phyloP scores from a whole-genome alignment of 2,888 invertebrate genomes.

The Lasioglossum leucozonium region DNA sequence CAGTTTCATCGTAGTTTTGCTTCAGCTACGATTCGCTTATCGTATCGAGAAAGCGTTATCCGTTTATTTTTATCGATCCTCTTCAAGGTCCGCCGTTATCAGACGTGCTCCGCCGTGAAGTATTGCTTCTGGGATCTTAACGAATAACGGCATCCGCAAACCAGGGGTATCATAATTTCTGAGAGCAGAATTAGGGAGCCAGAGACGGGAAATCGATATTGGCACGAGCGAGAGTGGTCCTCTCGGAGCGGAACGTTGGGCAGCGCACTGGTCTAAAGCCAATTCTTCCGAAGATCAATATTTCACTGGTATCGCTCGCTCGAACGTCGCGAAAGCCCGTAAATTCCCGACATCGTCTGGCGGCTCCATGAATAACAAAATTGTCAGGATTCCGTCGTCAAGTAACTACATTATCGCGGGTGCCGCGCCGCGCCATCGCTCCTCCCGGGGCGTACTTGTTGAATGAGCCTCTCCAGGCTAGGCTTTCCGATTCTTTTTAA shows the following conservation, averaged over 20 bases:
- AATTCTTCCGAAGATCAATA: slow-evolving; percentile 3
- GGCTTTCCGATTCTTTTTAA: slow-evolving; percentile 43
- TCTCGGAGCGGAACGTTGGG: neutral
- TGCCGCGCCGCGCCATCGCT: neutral
- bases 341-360: slow-evolving; percentile 26
- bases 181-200: neutral
- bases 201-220: neutral
- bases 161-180: neutral
- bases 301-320: neutral
- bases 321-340: neutral
- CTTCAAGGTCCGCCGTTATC: neutral
- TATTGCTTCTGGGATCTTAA: neutral
- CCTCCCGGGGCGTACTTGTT: slow-evolving; percentile 52
- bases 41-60: too few species aligned
- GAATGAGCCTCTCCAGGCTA: slow-evolving; percentile 36
- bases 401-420: slow-evolving; percentile 40
- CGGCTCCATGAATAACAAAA: slow-evolving; percentile 47
- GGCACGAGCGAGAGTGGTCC: neutral
- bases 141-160: neutral
- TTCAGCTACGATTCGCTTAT: too few species aligned
- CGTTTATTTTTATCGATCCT: too few species aligned
- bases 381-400: slow-evolving; percentile 20
- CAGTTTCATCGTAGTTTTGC: too few species aligned
- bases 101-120: neutral
- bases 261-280: neutral